These are phyloP conservation scores for Hylomyscus alleni DNA, from an alignment of 2,797 vertebrate genomes.

Conservation along the genomic window DNA sequence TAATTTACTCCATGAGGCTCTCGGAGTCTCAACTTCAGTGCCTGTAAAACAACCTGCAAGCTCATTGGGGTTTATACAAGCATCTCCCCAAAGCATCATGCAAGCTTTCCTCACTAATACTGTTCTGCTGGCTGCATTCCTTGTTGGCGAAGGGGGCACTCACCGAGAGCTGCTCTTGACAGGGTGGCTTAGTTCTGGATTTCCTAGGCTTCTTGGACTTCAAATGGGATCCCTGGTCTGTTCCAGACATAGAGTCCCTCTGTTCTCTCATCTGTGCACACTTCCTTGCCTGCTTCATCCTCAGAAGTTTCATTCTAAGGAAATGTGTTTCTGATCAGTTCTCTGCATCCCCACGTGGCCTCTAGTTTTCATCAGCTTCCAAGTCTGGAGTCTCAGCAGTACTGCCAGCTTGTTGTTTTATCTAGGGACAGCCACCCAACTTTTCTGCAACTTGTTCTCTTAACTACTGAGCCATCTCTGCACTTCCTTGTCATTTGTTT, in stretches of 20 bases:
- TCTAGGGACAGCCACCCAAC: not conserved
- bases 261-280: not conserved
- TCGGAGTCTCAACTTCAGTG: not conserved
- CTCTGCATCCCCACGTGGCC: accelerated
- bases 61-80: not conserved
- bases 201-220: not conserved
- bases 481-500: not conserved
- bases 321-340: conserved; percentile 20
- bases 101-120: not conserved
- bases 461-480: not conserved
- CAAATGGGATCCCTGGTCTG: not conserved
- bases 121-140: not conserved
- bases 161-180: not conserved
- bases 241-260: not conserved
- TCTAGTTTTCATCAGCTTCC: not conserved
- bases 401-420: not conserved
- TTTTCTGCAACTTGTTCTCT: not conserved
- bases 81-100: not conserved
- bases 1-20: not conserved
- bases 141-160: not conserved
- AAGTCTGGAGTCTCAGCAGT: not conserved
- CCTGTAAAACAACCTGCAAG: not conserved
- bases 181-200: not conserved
- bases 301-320: conserved; percentile 33
- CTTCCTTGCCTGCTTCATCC: conserved; percentile 32